These are phyloP conservation scores for Pachyramphus minor DNA, from an alignment of 2,113 vertebrate genomes.

Conservation along the genomic window DNA sequence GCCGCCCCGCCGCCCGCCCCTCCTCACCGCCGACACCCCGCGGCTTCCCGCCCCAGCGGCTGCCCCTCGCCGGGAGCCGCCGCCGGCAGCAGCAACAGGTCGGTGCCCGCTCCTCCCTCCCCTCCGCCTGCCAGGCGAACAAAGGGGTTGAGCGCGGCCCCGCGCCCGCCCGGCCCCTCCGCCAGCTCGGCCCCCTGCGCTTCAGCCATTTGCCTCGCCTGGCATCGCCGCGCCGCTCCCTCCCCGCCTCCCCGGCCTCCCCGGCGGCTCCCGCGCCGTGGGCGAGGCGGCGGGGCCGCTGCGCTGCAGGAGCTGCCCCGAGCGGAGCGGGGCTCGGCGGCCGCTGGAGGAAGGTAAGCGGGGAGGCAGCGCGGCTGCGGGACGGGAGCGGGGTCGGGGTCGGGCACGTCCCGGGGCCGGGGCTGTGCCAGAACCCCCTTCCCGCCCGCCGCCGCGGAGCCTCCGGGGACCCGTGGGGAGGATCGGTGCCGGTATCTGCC, in stretches of 20 bases:
- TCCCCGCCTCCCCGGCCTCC: not conserved
- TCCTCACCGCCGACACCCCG: not conserved
- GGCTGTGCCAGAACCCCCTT: not conserved
- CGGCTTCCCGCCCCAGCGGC: not conserved
- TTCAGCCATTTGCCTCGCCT: constrained; percentile 13
- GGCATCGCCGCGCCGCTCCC: not conserved
- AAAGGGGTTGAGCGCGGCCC: constrained; percentile 15
- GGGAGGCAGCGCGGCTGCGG: not conserved
- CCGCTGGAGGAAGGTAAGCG: not conserved
- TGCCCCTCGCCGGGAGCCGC: not conserved
- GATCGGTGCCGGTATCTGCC: not conserved
- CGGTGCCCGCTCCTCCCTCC: not conserved
- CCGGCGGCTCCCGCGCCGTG: not conserved
- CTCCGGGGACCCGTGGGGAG: not conserved
- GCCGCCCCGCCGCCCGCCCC: not conserved
- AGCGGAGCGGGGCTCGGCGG: not conserved
- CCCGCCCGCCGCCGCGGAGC: not conserved
- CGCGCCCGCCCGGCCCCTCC: not conserved
- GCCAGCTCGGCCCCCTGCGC: not conserved
- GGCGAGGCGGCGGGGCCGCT: not conserved
- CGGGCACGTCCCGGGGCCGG: not conserved
- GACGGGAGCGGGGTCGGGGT: not conserved
- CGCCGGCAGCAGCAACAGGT: not conserved
- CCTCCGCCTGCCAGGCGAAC: not conserved
- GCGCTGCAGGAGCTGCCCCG: not conserved